Evolutionary conservation across 2,113 vertebrate genomes (phyloP).

Genomic region (Podarcis muralis): DNA sequence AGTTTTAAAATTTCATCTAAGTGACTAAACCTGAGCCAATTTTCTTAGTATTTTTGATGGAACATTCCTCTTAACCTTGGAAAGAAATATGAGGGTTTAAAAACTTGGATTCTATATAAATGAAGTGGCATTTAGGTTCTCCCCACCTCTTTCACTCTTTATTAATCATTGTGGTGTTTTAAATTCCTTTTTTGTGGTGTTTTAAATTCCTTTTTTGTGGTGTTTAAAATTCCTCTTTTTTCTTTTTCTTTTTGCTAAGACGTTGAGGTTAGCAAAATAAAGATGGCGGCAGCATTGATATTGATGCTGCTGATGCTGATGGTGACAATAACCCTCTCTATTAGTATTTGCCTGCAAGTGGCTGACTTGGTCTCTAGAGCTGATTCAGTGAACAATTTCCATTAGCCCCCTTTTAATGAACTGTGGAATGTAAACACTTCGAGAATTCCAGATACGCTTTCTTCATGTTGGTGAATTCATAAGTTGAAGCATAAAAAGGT

Average conservation of each 20-base stretch:
- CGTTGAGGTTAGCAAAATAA: constrained; percentile 23
- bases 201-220: constrained; percentile 16
- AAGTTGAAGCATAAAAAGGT: neutral
- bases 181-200: constrained; percentile 27
- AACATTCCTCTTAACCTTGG: neutral
- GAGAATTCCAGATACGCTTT: constrained; percentile 17
- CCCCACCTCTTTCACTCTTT: constrained; percentile 27
- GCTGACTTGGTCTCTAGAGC: constrained; percentile 38
- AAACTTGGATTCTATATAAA: constrained; percentile 22
- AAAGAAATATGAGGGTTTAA: constrained; percentile 26
- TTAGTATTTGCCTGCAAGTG: constrained; percentile 50
- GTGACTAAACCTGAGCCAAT: neutral
- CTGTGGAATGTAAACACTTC: constrained; percentile 4
- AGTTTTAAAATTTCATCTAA: neutral
- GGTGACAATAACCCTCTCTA: neutral
- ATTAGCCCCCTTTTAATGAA: neutral
- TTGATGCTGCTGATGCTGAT: constrained; percentile 26
- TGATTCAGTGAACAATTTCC: neutral
- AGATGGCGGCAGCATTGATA: constrained; percentile 8
- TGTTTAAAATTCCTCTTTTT: constrained; percentile 20
- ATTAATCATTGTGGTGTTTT: constrained; percentile 45
- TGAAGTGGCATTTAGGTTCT: constrained; percentile 15
- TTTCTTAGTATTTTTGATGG: neutral
- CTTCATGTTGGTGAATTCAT: neutral
- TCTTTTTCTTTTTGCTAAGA: constrained; percentile 35